A percentile compares a stretch with the other conserved stretches of the same genome.
phyloP scores from a whole-genome alignment of 2,113 vertebrate species.

The Oceanites oceanicus region DNA sequence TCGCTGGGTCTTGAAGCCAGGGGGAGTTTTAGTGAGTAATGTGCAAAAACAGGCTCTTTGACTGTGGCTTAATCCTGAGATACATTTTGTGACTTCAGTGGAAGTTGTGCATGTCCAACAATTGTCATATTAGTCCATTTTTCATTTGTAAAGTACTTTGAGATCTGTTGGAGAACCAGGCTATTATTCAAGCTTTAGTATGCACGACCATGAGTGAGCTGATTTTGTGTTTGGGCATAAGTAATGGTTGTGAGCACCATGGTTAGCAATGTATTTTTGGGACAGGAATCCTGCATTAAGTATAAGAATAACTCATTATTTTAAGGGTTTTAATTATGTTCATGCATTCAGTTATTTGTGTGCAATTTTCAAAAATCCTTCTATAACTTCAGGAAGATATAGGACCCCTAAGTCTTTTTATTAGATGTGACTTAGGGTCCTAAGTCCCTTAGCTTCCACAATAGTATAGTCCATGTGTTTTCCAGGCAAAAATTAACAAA shows the following conservation, averaged over 20 bases:
- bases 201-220: neutral
- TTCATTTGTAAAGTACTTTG: neutral
- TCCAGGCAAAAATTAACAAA: neutral
- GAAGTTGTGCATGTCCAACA: constrained; percentile 23
- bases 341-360: neutral
- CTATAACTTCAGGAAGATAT: neutral
- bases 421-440: neutral
- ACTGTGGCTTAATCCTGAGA: constrained; percentile 3
- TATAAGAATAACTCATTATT: neutral
- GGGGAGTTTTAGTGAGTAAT: constrained; percentile 15
- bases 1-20: neutral
- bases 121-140: constrained; percentile 11
- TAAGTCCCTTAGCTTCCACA: neutral
- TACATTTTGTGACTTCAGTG: constrained; percentile 9
- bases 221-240: constrained; percentile 10
- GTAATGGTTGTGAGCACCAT: neutral
- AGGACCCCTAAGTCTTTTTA: neutral
- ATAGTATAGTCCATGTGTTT: neutral
- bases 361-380: neutral
- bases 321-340: neutral
- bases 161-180: neutral
- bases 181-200: neutral
- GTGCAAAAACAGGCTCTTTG: constrained; percentile 33
- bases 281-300: neutral
- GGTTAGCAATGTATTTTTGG: neutral